These are phyloP conservation scores for Aythya fuligula DNA, from an alignment of 2,797 vertebrate species.

Conservation along the genomic window DNA sequence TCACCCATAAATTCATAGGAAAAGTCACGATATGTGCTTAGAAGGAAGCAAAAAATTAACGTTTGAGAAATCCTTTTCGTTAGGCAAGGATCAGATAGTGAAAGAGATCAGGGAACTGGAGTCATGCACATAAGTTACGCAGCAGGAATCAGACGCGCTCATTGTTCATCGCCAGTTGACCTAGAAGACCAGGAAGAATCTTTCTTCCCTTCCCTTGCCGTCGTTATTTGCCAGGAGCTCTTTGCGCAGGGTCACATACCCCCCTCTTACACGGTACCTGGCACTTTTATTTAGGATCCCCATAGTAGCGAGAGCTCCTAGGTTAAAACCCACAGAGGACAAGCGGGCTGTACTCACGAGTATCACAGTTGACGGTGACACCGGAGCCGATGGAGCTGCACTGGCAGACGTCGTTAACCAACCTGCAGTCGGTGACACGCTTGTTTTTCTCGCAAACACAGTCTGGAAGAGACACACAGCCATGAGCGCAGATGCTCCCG, in stretches of 20 bases:
- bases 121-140: too few relatives aligned
- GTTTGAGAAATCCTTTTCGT: neutral
- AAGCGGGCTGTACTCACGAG: neutral
- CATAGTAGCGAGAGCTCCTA: accelerated
- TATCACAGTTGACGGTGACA: neutral
- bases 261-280: accelerated
- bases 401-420: accelerated
- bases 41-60: neutral
- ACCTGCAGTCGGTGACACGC: neutral
- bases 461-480: neutral
- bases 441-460: conserved; percentile 45
- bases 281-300: accelerated
- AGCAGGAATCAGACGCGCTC: neutral
- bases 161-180: neutral
- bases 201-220: neutral
- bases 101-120: accelerated
- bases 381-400: neutral
- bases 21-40: accelerated
- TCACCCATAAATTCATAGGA: neutral
- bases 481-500: neutral
- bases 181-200: neutral
- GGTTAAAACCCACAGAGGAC: neutral
- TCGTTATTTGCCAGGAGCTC: neutral
- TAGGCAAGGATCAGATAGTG: accelerated
- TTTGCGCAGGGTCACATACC: accelerated